Evolutionary conservation across 2,888 invertebrate species (phyloP).

Genomic region (Steinernema carpocapsae): DNA sequence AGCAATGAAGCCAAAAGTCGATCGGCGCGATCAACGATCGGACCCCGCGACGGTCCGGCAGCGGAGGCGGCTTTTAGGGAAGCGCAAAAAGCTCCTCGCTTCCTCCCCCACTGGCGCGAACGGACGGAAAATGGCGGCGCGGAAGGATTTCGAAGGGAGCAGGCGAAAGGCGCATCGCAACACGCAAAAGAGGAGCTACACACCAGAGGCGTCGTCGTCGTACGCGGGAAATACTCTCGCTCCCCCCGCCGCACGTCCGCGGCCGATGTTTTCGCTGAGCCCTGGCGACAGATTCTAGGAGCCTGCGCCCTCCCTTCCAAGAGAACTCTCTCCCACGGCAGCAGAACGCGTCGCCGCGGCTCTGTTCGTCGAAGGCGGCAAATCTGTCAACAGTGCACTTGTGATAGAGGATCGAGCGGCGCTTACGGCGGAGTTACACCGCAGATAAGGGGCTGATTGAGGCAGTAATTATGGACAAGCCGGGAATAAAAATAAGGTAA

Average conservation of each 20-base stretch:
- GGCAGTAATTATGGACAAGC: not conserved
- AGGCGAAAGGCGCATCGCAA: conserved; percentile 13
- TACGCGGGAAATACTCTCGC: conserved; percentile 12
- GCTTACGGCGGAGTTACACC: not conserved
- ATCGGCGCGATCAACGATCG: too few relatives aligned
- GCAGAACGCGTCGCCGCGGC: not conserved
- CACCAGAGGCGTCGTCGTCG: too few relatives aligned
- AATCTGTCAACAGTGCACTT: conserved; percentile 28
- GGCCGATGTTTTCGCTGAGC: too few relatives aligned
- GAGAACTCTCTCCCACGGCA: too few relatives aligned
- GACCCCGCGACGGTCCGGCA: not conserved
- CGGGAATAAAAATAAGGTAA: not conserved
- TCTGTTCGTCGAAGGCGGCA: not conserved
- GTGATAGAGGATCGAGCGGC: not conserved
- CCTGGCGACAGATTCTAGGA: too few relatives aligned
- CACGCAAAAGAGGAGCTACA: conserved; percentile 6
- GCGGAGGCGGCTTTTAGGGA: not conserved
- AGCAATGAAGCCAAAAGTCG: too few relatives aligned
- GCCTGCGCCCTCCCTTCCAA: too few relatives aligned
- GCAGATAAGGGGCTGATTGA: not conserved
- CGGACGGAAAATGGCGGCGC: conserved; percentile 3
- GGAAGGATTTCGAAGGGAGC: not conserved
- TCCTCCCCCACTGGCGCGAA: not conserved
- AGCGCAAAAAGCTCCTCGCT: not conserved
- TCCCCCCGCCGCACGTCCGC: not conserved